A percentile compares a stretch with the other conserved stretches of the same genome.
These are phyloP conservation scores for Malurus splendens DNA, from an alignment of 2,797 vertebrate species.

Conservation along the genomic window DNA sequence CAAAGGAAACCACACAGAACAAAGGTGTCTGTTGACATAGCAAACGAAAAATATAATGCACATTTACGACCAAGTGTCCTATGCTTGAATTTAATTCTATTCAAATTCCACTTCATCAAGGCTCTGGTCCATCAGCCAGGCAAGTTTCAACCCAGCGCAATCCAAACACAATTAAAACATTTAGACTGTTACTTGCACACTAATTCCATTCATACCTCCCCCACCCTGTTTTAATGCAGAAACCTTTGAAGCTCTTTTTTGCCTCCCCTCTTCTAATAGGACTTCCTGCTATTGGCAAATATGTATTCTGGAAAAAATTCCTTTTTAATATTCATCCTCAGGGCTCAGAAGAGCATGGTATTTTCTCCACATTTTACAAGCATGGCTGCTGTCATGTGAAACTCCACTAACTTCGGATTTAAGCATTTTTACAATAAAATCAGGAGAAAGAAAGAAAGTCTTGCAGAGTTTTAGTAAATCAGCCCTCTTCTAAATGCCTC, in stretches of 20 bases:
- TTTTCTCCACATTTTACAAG: background rate
- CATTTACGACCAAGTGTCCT: background rate
- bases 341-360: background rate
- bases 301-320: background rate
- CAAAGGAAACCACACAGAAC: background rate
- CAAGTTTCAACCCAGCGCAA: background rate
- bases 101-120: background rate
- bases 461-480: background rate
- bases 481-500: background rate
- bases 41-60: background rate
- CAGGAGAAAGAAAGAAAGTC: background rate
- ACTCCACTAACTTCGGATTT: background rate
- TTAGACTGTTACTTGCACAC: background rate
- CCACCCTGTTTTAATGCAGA: background rate
- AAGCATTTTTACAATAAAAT: background rate
- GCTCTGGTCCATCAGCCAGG: background rate
- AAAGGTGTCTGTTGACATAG: background rate
- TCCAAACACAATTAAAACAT: background rate
- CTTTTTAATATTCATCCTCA: background rate
- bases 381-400: background rate
- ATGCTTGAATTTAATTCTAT: background rate
- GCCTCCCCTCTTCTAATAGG: background rate
- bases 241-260: background rate
- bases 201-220: background rate
- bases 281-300: background rate